phyloP scores from a whole-genome alignment of 2,113 vertebrate species.

The Agelaius phoeniceus region DNA sequence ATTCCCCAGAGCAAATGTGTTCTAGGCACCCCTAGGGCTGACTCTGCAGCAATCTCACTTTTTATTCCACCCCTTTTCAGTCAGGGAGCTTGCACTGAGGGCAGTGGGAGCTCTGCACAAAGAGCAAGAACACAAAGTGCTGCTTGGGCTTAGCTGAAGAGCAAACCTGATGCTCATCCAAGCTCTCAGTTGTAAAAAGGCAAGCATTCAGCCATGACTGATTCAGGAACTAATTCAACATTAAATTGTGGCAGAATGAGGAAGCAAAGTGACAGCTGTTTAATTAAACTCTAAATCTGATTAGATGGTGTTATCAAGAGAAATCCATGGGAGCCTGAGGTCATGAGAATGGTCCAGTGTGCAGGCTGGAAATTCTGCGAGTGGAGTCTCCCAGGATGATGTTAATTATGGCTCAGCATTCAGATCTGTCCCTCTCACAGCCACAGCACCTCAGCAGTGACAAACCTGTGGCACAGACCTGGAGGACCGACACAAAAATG shows the following conservation, averaged over 20 bases:
- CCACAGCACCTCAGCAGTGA: neutral
- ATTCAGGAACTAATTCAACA: conserved; percentile 64
- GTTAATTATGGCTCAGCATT: neutral
- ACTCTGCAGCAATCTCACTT: neutral
- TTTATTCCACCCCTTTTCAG: neutral
- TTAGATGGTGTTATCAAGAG: conserved; percentile 55
- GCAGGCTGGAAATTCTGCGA: neutral
- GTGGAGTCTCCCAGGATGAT: neutral
- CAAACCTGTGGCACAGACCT: neutral
- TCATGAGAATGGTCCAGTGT: conserved; percentile 43
- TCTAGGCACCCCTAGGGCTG: neutral
- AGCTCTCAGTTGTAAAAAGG: neutral
- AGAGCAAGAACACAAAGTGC: neutral
- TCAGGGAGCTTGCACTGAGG: neutral
- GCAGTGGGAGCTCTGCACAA: neutral
- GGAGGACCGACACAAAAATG: neutral
- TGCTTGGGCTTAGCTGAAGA: conserved; percentile 10
- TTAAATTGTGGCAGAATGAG: conserved; percentile 38
- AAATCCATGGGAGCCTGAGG: conserved; percentile 52
- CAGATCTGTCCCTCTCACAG: neutral
- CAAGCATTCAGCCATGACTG: conserved; percentile 37
- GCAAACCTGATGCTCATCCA: conserved; percentile 17
- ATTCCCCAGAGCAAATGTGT: neutral
- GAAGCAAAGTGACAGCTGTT: conserved; percentile 69
- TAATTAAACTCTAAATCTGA: conserved; percentile 66